Base-by-base conservation (phyloP, 1,140 invertebrate genomes). In the Sitodiplosis mosellana region DNA sequence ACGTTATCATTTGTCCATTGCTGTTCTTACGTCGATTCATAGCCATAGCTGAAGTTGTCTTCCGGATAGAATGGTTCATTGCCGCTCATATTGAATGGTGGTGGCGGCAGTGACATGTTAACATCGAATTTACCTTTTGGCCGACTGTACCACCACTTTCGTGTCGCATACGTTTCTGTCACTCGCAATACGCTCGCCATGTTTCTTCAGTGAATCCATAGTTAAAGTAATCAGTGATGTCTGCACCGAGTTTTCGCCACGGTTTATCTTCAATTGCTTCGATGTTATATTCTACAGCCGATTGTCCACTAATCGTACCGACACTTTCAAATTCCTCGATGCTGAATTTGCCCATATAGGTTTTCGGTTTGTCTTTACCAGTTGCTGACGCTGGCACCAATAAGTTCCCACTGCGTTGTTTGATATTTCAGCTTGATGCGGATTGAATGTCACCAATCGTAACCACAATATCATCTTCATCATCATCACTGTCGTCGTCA, bases 201-300 rank as follows among this genome's bases (percentile, higher is more conserved):
- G 93, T 95, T 51, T 97, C 92, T 69, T 97, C 92, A 59, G 88
- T 96, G 59, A 97, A 96, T 1, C 92, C 92, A 68, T 96, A 97
- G 68, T 97, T 97, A 60, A 96, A 97, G 64, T 95, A 98, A 73
- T 98, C 91, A 37, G 89, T 95, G 18, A 96, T 91, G 70, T 96
- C 91, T 49, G 93, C 90, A 59, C 92, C 95, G 51, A 94, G 94
- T 64, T 98, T 97, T 49, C 91, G 77, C 95, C 94, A 99, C 2
- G 94, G 93, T 65, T 97, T 97, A 56, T 99, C 95, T 65, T 98
- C 93, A 47, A 95, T 68, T 22, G 80, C 81, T 66, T 94, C 88
- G 42, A 96, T 75, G 65, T 91, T 93, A 61, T 85, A 95, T 56
- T 96, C 92, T 55, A 86, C 81, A 3, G 88, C 83, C 2, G 85